Evolutionary conservation across 2,113 vertebrate species (phyloP).

Genomic region (Vicugna pacos): DNA sequence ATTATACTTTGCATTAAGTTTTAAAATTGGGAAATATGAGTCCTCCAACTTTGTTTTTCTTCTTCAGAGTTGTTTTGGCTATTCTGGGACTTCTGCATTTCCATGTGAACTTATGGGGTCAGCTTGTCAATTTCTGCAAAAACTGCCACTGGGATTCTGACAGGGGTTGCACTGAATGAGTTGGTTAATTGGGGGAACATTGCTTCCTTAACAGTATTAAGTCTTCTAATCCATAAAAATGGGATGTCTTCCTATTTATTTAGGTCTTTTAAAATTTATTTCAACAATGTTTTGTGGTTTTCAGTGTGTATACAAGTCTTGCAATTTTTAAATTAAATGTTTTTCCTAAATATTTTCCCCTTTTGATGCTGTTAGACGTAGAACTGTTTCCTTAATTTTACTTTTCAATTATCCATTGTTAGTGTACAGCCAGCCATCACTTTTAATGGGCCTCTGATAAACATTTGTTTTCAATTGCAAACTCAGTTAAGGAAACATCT

Average conservation of each 20-base stretch:
- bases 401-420: background rate
- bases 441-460: background rate
- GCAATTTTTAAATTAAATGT: background rate
- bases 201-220: background rate
- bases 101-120: background rate
- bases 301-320: background rate
- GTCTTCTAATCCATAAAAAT: background rate
- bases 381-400: conserved; percentile 1
- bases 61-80: background rate
- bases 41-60: background rate
- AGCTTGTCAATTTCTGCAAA: background rate
- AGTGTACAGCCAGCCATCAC: background rate
- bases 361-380: background rate
- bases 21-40: background rate
- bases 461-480: background rate
- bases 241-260: background rate
- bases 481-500: background rate
- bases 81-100: background rate
- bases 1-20: background rate
- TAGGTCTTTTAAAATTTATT: background rate
- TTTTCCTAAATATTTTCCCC: background rate
- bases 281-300: background rate
- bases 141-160: background rate
- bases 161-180: background rate
- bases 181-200: background rate